A percentile compares a stretch with the other conserved stretches of the same genome.
These are phyloP conservation scores for Eulemur mongoz DNA, from an alignment of 2,797 vertebrate genomes.

Conservation along the genomic window DNA sequence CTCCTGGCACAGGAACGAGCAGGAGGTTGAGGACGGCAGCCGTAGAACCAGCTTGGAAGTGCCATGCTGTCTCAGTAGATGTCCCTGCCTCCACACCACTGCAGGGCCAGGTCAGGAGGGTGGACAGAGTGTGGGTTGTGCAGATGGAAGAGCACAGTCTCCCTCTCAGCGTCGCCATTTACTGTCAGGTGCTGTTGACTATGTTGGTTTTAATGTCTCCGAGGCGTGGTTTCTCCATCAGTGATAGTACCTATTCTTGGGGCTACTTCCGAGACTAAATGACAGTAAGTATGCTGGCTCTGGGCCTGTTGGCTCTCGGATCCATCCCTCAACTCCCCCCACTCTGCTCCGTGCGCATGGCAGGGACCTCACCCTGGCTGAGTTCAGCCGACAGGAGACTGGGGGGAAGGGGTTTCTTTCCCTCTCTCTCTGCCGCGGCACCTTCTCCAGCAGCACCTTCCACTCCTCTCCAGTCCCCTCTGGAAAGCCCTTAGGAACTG, in stretches of 20 bases:
- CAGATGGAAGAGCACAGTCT: not conserved
- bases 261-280: not conserved
- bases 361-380: not conserved
- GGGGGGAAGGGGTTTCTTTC: not conserved
- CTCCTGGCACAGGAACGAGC: slow-evolving; percentile 51
- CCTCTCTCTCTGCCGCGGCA: not conserved
- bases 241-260: too few species aligned
- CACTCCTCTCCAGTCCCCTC: not conserved
- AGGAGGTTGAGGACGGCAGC: slow-evolving; percentile 9
- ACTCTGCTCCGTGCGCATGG: not conserved
- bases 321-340: not conserved
- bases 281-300: not conserved
- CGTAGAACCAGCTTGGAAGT: slow-evolving; percentile 16
- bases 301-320: not conserved
- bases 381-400: not conserved
- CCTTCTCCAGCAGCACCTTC: not conserved
- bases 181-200: not conserved
- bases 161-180: not conserved
- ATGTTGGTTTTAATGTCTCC: not conserved
- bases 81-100: not conserved
- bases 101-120: not conserved
- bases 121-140: not conserved
- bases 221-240: not conserved
- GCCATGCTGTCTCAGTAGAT: not conserved
- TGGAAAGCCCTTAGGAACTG: not conserved